Base-by-base conservation (phyloP, 2,797 vertebrate genomes). In the Ctenosaura bakeri region DNA sequence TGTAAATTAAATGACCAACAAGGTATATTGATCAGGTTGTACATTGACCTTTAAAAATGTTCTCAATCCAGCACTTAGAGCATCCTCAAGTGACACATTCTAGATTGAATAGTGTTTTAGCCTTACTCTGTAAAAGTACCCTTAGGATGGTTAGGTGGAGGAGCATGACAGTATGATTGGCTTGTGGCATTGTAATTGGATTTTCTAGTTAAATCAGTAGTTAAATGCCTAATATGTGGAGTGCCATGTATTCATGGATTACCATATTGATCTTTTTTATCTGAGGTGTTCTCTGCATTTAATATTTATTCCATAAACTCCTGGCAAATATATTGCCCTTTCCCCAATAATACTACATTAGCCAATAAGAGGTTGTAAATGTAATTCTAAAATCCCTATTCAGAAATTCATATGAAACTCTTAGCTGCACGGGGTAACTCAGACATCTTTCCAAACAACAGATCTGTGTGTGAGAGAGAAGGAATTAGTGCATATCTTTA, bases 241-340 rank as follows among this genome's bases (percentile, higher is more conserved):
- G 69, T 59, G 22, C 26, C 8, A 3, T 82, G 78, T 78, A 86
- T 71, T 2, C n/a, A 89, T 59, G 77, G 22, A 4, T 42, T 83
- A 89, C 79, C 62, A 32, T 83, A 71, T 86, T 91, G 84, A 86
- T 89, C 77, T 89, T 87, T 80, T 89, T 90, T 80, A 91, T 83
- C 52, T 66, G 38, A 89, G 73, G 59, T 76, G 35, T 38, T 87
- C 35, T 64, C 71, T 82, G 84, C 69, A 52, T 91, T 85, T 91
- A 88, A 89, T 88, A 77, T 89, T 89, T 91, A 91, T 91, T 86
- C 87, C 78, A 89, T 50, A 88, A 89, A 91, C 69, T 86, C 77
- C 35, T 56, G 26, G 50, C 29, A 89, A 78, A 89, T 89, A 86
- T 83, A 87, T 87, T 77, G 79, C n/a, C 59, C 80, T 84, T 91